A percentile compares a stretch with the other conserved stretches of the same genome.
phyloP scores from a whole-genome alignment of 2,888 invertebrate genomes.

The Cheilosia pagana region DNA sequence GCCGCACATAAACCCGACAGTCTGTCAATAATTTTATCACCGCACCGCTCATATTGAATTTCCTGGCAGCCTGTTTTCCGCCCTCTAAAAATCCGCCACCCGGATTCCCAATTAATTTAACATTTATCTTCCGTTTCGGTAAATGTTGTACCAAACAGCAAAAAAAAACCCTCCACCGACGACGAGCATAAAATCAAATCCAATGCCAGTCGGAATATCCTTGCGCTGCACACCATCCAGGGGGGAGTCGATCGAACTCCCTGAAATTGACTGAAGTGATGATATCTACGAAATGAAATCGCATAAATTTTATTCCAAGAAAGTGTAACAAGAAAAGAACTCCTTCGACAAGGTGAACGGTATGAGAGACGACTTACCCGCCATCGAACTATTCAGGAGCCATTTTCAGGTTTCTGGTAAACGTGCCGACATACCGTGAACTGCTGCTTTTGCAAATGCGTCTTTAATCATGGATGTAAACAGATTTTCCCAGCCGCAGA shows the following conservation, averaged over 20 bases:
- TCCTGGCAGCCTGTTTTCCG: neutral
- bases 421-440: slow-evolving; percentile 70
- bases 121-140: slow-evolving; percentile 62
- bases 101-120: slow-evolving; percentile 66
- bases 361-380: neutral
- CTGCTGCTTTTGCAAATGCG: slow-evolving; percentile 67
- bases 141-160: slow-evolving; percentile 14
- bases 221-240: slow-evolving; percentile 10
- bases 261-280: slow-evolving; percentile 70
- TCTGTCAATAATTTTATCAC: slow-evolving; percentile 63
- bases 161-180: slow-evolving; percentile 7
- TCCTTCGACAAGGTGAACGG: slow-evolving; percentile 8
- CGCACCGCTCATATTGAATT: slow-evolving; percentile 7
- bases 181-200: slow-evolving; percentile 52
- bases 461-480: slow-evolving; percentile 75
- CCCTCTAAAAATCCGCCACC: neutral
- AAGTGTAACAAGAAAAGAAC: slow-evolving; percentile 48
- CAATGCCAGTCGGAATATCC: slow-evolving; percentile 30
- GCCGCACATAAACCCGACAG: slow-evolving; percentile 45
- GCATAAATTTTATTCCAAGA: slow-evolving; percentile 68
- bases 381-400: slow-evolving; percentile 32
- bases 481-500: slow-evolving; percentile 73
- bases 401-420: slow-evolving; percentile 61
- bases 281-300: slow-evolving; percentile 74
- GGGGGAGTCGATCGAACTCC: slow-evolving; percentile 27